phyloP scores from a whole-genome alignment of 2,888 invertebrate species.

The Timandra comae region DNA sequence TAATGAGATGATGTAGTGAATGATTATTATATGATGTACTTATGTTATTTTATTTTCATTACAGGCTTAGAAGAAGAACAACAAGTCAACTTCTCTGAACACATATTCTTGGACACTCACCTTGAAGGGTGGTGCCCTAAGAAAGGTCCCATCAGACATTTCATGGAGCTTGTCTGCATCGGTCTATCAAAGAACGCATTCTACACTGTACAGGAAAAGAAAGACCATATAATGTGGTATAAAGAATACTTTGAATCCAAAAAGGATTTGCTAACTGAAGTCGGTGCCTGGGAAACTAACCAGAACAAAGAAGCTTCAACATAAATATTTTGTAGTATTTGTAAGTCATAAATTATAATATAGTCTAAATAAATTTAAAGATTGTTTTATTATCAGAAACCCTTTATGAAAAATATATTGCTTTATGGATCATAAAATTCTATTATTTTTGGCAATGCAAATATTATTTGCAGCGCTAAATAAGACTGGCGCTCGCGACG shows the following conservation, averaged over 20 bases:
- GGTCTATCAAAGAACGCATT: conserved; percentile 97
- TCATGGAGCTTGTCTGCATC: conserved; percentile 96
- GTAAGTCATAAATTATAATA: too few species aligned
- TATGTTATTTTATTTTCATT: conserved; percentile 21
- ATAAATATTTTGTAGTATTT: conserved; percentile 16
- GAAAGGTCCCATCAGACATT: conserved; percentile 93
- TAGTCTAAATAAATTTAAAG: too few species aligned
- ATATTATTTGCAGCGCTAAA: conserved; percentile 1
- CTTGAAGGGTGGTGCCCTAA: conserved; percentile 93
- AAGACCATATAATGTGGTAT: conserved; percentile 94
- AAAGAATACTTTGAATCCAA: conserved; percentile 91
- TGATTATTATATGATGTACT: too few species aligned
- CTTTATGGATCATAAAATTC: conserved; percentile 19
- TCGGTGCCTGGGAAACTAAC: conserved; percentile 74
- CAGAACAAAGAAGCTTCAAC: conserved; percentile 29
- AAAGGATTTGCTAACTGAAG: conserved; percentile 80
- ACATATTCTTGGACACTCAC: conserved; percentile 93
- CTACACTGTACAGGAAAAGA: conserved; percentile 90
- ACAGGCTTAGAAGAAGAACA: conserved; percentile 81
- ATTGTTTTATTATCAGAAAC: too few species aligned
- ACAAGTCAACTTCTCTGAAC: conserved; percentile 91
- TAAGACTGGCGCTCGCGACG: too few species aligned
- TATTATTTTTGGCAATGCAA: conserved; percentile 21
- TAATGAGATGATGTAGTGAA: too few species aligned
- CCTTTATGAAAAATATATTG: too few species aligned